Base-by-base conservation (phyloP, 2,797 vertebrate species). In the Cyclopterus lumpus region DNA sequence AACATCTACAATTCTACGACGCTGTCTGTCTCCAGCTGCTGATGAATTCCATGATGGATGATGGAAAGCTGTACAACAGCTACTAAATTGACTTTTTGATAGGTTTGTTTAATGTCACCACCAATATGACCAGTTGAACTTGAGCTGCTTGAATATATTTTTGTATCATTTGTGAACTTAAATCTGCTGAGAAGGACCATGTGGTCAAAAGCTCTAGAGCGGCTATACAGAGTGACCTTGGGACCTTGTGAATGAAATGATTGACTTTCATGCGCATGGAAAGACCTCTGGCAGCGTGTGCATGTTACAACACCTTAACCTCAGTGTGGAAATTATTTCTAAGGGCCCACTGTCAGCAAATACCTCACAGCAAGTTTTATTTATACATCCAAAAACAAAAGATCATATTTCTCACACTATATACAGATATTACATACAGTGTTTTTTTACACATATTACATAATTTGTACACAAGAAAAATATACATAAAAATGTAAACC, bases 401-500 rank as follows among this genome's bases (percentile, higher is more conserved):
- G 96, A 97, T 97, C 96, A 96, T 96, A 97, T 97, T 97, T 97
- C 95, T 98, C 97, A 99, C 98, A 97, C 98, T 99, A 99, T 99
- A 99, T 99, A 99, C 97, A 99, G 96, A 99, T 99, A 98, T 97
- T 99, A 98, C 97, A 97, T 97, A 99, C 97, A 98, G 96, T 98
- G 97, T 99, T 99, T 99, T 96, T 99, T 96, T 98, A 99, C 97
- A 99, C 97, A 97, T 99, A 98, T 99, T 99, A 99, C 97, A 99
- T 97, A 86, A 94, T 98, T 97, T 98, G 96, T 99, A 99, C 98
- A 99, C 97, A 97, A 99, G 97, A 99, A 99, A 99, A 99, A 99
- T 99, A 99, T 99, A 99, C 97, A 99, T 99, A 99, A 98, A 99
- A 99, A 99, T 99, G 98, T 99, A 99, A 99, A 99, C 98, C 94